These are phyloP conservation scores for Torymus auratus DNA, from an alignment of 2,888 invertebrate genomes.

Conservation along the genomic window DNA sequence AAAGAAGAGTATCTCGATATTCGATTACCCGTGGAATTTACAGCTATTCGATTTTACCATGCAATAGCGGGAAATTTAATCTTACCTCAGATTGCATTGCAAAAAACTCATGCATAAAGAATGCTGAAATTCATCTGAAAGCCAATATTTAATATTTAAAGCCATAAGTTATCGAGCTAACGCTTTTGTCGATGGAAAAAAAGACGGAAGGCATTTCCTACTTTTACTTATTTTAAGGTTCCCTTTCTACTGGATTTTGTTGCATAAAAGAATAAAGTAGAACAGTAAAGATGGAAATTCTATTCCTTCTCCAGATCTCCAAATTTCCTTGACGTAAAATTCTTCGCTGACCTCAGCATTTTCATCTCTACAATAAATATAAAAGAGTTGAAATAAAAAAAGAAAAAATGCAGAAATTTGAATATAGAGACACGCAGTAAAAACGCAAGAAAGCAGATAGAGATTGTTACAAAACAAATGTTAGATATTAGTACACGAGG, in stretches of 20 bases:
- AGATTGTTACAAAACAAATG: background rate
- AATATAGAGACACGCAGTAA: background rate
- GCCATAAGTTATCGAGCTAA: background rate
- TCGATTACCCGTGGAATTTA: too few species aligned
- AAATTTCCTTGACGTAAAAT: too few species aligned
- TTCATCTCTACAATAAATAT: too few species aligned
- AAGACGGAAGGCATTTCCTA: background rate
- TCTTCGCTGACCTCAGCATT: too few species aligned
- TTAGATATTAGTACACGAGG: background rate
- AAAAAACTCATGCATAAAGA: too few species aligned
- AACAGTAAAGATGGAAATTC: conserved; percentile 9
- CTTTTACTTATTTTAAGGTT: background rate
- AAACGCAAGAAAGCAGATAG: background rate
- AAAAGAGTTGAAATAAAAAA: too few species aligned
- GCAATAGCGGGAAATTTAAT: too few species aligned
- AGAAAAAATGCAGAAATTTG: too few species aligned
- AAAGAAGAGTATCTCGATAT: too few species aligned
- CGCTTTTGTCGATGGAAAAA: background rate
- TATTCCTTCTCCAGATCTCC: background rate
- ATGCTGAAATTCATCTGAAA: too few species aligned
- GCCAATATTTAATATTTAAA: background rate
- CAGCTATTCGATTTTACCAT: too few species aligned
- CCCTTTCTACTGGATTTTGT: background rate
- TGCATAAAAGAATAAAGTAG: conserved; percentile 22
- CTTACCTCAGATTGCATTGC: too few species aligned